A percentile compares a stretch with the other conserved stretches of the same genome.
Evolutionary conservation across 2,888 invertebrate species (phyloP).

Genomic region (Tetrapedia diversipes): DNA sequence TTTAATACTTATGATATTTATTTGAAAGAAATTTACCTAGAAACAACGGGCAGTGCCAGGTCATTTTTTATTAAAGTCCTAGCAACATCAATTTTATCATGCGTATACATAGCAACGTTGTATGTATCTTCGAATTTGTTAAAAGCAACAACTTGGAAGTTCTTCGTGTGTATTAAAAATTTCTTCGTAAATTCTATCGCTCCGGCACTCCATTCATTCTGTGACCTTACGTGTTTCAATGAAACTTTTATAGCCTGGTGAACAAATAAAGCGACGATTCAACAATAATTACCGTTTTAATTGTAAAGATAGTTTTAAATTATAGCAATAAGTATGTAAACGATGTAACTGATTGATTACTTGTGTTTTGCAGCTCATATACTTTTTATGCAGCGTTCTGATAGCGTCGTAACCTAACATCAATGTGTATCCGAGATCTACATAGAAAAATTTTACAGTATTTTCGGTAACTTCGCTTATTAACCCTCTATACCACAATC

Average conservation of each 20-base stretch:
- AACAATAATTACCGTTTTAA: background rate
- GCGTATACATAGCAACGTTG: conserved; percentile 67
- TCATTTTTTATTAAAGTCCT: conserved; percentile 83
- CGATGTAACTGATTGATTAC: conserved; percentile 75
- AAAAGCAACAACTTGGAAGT: conserved; percentile 81
- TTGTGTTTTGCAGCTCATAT: conserved; percentile 84
- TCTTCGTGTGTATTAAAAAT: conserved; percentile 75
- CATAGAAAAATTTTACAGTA: conserved; percentile 85
- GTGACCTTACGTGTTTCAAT: conserved; percentile 81
- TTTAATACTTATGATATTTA: too few species aligned
- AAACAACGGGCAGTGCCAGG: conserved; percentile 84
- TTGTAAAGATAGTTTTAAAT: background rate
- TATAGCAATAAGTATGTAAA: background rate
- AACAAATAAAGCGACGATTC: background rate
- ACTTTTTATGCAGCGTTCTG: conserved; percentile 83
- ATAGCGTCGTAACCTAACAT: conserved; percentile 84
- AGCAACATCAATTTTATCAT: conserved; percentile 84
- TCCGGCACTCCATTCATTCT: conserved; percentile 80
- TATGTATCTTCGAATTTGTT: conserved; percentile 67
- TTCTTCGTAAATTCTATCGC: conserved; percentile 80
- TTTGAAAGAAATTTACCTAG: conserved; percentile 81
- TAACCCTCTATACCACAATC: conserved; percentile 84
- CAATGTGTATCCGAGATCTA: conserved; percentile 86
- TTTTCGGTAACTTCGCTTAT: conserved; percentile 83
- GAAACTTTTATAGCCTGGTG: conserved; percentile 74